Evolutionary conservation across 2,888 invertebrate genomes (phyloP).

Genomic region (Dolomedes plantarius): DNA sequence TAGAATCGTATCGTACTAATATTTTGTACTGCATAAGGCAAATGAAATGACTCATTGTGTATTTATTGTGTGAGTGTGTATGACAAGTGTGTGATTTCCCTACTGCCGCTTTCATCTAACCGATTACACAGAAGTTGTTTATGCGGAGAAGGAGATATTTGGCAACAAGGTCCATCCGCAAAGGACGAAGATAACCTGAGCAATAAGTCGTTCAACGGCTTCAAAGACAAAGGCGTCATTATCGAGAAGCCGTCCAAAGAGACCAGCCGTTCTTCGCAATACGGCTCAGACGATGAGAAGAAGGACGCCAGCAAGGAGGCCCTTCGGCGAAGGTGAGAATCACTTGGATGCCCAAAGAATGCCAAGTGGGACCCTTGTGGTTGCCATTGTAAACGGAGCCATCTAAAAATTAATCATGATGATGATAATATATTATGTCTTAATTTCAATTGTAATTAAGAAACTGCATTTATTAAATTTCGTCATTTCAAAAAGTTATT

Average conservation of each 20-base stretch:
- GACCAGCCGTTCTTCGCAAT: conserved; percentile 41
- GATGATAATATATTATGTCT: no score
- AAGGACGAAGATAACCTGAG: conserved; percentile 72
- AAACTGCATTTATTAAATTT: no score
- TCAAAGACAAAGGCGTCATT: conserved; percentile 61
- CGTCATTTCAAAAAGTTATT: no score
- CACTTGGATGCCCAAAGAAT: no score
- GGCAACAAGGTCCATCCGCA: conserved; percentile 70
- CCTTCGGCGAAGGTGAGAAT: conserved; percentile 61
- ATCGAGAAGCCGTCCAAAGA: conserved; percentile 71
- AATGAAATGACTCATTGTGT: no score
- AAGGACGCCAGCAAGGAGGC: conserved; percentile 72
- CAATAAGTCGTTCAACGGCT: conserved; percentile 63
- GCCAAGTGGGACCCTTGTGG: no score
- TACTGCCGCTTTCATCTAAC: conserved; percentile 64
- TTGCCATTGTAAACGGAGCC: no score
- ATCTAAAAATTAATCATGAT: no score
- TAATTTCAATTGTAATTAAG: no score
- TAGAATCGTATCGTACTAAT: no score
- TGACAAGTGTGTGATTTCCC: conserved; percentile 17
- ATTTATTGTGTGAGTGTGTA: no score
- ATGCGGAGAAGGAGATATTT: conserved; percentile 71
- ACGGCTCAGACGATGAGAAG: conserved; percentile 69
- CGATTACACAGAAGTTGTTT: conserved; percentile 71
- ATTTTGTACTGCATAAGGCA: no score